Evolutionary conservation across 2,888 invertebrate genomes (phyloP), one percentile per base, ranked within the genome.

Genomic region (Heterodera filipjevi): DNA sequence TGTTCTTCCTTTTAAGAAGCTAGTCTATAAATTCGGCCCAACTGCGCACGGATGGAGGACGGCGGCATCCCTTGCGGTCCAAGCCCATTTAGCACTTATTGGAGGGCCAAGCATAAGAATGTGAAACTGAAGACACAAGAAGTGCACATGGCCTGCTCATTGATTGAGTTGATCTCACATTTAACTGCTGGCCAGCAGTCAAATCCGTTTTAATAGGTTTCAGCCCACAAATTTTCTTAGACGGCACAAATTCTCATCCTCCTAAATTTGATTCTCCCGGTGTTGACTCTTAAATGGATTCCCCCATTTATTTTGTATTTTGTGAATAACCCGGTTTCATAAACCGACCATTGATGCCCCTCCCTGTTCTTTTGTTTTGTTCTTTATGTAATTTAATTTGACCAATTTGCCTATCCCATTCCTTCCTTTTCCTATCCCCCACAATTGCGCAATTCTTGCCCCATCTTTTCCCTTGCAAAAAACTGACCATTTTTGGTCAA

Each of bases 1-100:
- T 32, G 3, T 70, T 19, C 44, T 30, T 66, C 16, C 14, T 66
- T 71, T 66, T 72, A 82, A 83, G 76, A 82, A 82, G 59, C 49
- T 82, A 71, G 84, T 84, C 72, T 84, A 84, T 82, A 84, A 84
- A 66, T 84, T 84, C 72, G 84, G 84, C 6, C 85, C 85, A 5
- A 81, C 79, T 16, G 85, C 84, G n/a, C 81, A 84, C 72, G 84
- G 84, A 16, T 83, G 83, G 81, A 72, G 70, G 30, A 70, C 70
- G 1, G 76, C 81, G 8, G 66, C 72, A 32, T 80, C 75, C 8
- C 30, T 80, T n/a, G 71, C 72, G 33, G 74, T 77, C 22, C 68
- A 71, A 70, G 27, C 77, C 19, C 33, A 71, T n/a, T 53, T 75
- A 32, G 33, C 32, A 32, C 30, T 75, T 39, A 5, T 33, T 32